Percentiles rank a stretch among this genome's conserved stretches.
phyloP scores from a whole-genome alignment of 2,888 invertebrate species.

The Mesoligia furuncula region DNA sequence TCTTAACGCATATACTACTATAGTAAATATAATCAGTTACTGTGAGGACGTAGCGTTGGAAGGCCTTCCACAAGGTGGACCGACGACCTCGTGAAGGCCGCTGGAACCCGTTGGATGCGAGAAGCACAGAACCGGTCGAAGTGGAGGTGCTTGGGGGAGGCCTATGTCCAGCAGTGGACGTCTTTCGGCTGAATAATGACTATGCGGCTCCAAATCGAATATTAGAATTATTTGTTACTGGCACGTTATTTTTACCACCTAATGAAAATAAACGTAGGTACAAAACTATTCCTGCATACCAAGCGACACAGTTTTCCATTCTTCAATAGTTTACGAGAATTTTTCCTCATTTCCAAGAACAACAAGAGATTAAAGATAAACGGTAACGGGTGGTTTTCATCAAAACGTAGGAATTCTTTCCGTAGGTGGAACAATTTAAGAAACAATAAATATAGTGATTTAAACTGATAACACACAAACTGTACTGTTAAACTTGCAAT shows the following conservation, averaged over 20 bases:
- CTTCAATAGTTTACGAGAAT: not conserved
- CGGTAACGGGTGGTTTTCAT: slow-evolving; percentile 30
- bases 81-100: too few species aligned
- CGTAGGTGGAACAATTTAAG: not conserved
- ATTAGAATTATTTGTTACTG: not conserved
- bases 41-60: too few species aligned
- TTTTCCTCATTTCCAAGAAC: slow-evolving; percentile 2
- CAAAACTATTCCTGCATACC: not conserved
- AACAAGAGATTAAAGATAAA: slow-evolving; percentile 18
- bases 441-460: slow-evolving; percentile 23
- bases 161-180: too few species aligned
- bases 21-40: too few species aligned
- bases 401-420: slow-evolving; percentile 16
- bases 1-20: too few species aligned
- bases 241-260: not conserved
- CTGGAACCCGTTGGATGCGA: too few species aligned
- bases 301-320: not conserved
- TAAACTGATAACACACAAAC: slow-evolving; percentile 24
- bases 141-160: too few species aligned
- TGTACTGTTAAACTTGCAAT: slow-evolving; percentile 6
- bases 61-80: too few species aligned
- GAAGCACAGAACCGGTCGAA: too few species aligned
- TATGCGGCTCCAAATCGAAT: not conserved
- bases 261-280: not conserved
- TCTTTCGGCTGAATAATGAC: too few species aligned